These are phyloP conservation scores for Pachycephus smyrnensis DNA, from an alignment of 2,888 invertebrate species.

Conservation along the genomic window DNA sequence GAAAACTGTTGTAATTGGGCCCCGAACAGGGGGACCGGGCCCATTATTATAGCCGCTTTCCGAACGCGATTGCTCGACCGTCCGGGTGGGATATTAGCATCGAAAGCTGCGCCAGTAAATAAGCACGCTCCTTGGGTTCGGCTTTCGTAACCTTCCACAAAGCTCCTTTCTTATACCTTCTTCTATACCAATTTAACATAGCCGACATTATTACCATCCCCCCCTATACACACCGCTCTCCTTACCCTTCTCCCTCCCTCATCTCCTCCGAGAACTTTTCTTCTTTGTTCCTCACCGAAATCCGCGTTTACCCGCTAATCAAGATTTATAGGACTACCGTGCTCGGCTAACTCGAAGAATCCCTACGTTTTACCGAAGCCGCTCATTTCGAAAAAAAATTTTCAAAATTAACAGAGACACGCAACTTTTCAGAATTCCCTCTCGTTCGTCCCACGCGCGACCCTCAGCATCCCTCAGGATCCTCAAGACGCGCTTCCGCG, in stretches of 20 bases:
- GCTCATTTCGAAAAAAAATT: not conserved
- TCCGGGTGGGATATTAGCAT: slow-evolving; percentile 40
- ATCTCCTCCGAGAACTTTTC: not conserved
- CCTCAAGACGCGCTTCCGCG: not conserved
- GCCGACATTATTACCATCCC: not conserved
- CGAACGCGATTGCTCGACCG: slow-evolving; percentile 13
- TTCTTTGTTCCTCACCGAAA: not conserved
- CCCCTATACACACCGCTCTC: not conserved
- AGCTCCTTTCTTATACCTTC: not conserved
- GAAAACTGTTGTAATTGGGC: slow-evolving; percentile 44
- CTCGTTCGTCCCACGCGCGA: not conserved
- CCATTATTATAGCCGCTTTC: slow-evolving; percentile 30
- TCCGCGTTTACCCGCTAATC: not conserved
- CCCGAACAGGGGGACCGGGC: slow-evolving; percentile 26
- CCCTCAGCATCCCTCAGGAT: not conserved
- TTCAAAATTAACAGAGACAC: not conserved
- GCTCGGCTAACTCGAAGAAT: not conserved
- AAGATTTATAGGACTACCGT: not conserved
- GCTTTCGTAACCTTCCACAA: not conserved
- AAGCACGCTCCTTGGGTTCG: slow-evolving; percentile 27
- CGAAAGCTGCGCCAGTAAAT: slow-evolving; percentile 38
- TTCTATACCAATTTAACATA: not conserved
- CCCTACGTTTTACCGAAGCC: not conserved
- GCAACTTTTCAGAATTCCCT: not conserved
- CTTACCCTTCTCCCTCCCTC: not conserved